Evolutionary conservation across 2,888 invertebrate species (phyloP), one percentile per base, ranked within the genome.

Genomic region (Siphlonurus alternatus): DNA sequence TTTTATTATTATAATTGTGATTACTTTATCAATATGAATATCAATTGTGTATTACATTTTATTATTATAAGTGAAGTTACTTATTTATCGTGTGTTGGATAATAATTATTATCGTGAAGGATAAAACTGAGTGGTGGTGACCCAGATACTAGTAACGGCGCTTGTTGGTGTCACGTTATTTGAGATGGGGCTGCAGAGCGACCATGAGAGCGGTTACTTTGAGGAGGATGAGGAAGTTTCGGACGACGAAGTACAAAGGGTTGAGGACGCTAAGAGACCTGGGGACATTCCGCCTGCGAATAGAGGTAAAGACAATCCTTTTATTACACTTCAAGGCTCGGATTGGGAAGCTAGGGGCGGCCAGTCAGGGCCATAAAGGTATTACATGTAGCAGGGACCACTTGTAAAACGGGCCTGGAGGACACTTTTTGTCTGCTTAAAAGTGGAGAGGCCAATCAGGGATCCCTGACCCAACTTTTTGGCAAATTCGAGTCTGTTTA

Each of bases 191-290:
- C 76, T 80, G 69, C 81, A 83, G 69, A 81, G 83, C 70, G 85
- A 85, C 70, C 86, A 89, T 80, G 89, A 90, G 79, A 89, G 89
- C 75, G 89, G 89, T 68, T 89, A 87, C 75, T 89, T 87, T 80
- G 89, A 89, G 77, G 88, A 87, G 70, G 85, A 82, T 71, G 83
- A 83, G 73, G 81, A 81, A 51, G 61, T 60, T 25, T 59, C 51
- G 2, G 64, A 51, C 18, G 64, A 61, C 23, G 64, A 64, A 61
- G 7, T 5, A 3, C 23, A 61, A 38, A 38, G 15, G 38, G 5
- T 15, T 38, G 38, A 38, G 7, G 38, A 38, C 15, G 38, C 38
- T 38, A 38, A 38, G 15, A 38, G 15, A 38, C 7, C 38, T 5
- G 38, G 7, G 38, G 38, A 38, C 7, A 38, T n/a, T n/a, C n/a